These are phyloP conservation scores for Leptura quadrifasciata DNA, from an alignment of 2,888 invertebrate species.

Conservation along the genomic window DNA sequence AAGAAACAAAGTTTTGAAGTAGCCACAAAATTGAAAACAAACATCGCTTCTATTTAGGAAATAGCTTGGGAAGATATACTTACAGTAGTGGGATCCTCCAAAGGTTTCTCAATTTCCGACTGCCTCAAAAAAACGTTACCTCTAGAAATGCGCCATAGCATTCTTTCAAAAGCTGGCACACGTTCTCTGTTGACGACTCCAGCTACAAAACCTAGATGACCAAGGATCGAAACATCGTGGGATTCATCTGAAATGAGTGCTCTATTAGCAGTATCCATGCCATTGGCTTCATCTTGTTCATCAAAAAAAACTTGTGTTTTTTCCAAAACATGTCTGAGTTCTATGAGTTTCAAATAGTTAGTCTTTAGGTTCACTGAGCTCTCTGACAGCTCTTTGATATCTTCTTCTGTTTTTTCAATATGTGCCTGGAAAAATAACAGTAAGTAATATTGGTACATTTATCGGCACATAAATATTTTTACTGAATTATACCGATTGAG, in stretches of 20 bases:
- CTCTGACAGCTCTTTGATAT: constrained; percentile 93
- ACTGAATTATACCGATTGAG: too few relatives aligned
- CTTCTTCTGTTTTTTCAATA: constrained; percentile 96
- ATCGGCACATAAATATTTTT: too few relatives aligned
- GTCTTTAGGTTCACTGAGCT: constrained; percentile 94
- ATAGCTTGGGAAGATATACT: constrained; percentile 65
- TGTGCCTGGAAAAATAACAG: constrained; percentile 79
- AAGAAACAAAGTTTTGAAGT: constrained; percentile 51
- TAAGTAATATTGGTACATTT: neutral
- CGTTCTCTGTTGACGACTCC: constrained; percentile 94
- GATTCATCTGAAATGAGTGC: constrained; percentile 76
- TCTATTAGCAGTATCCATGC: constrained; percentile 77
- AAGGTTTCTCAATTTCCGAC: constrained; percentile 87
- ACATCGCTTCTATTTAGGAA: neutral
- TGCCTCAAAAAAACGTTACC: constrained; percentile 93
- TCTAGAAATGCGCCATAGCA: constrained; percentile 94
- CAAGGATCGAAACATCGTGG: constrained; percentile 72
- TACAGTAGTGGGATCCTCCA: constrained; percentile 90
- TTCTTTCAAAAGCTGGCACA: constrained; percentile 91
- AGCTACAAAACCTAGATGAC: constrained; percentile 84
- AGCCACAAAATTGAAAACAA: neutral
- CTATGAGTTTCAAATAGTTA: constrained; percentile 93
- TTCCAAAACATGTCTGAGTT: constrained; percentile 92
- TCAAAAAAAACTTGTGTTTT: constrained; percentile 94
- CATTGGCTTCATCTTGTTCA: constrained; percentile 84